Percentiles rank a stretch among this genome's conserved stretches.
These are phyloP conservation scores for Leptatherina wallacei DNA, from an alignment of 2,797 vertebrate species.

Conservation along the genomic window DNA sequence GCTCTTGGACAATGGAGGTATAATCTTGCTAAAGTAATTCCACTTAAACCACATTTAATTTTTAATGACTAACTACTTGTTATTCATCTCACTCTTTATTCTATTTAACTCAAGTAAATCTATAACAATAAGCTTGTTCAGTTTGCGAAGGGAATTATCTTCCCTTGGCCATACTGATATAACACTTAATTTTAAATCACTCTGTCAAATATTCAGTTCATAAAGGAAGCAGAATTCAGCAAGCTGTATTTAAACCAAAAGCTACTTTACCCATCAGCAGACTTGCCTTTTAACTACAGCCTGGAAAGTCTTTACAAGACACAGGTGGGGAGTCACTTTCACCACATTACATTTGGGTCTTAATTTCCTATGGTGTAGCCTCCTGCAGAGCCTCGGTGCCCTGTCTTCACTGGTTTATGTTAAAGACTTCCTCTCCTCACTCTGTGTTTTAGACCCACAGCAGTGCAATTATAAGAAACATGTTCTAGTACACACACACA, in stretches of 20 bases:
- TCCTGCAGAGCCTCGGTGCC: slow-evolving; percentile 37
- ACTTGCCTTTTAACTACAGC: slow-evolving; percentile 51
- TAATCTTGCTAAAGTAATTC: slow-evolving; percentile 47
- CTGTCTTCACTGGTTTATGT: slow-evolving; percentile 47
- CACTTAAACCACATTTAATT: slow-evolving; percentile 29
- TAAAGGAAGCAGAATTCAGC: background rate
- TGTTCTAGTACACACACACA: slow-evolving; percentile 1
- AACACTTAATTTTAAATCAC: background rate
- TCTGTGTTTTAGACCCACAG: slow-evolving; percentile 31
- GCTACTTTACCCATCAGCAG: slow-evolving; percentile 14
- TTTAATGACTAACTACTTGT: background rate
- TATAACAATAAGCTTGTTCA: background rate
- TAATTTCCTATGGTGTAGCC: slow-evolving; percentile 51
- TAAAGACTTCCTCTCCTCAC: slow-evolving; percentile 64
- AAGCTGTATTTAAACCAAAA: slow-evolving; percentile 19
- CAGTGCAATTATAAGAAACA: slow-evolving; percentile 46
- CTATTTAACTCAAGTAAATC: slow-evolving; percentile 8
- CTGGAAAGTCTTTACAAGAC: slow-evolving; percentile 74
- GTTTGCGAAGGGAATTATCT: background rate
- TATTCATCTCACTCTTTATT: slow-evolving; percentile 7
- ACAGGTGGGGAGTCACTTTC: slow-evolving; percentile 71
- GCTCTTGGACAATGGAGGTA: slow-evolving; percentile 31
- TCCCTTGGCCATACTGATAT: background rate
- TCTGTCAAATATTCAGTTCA: slow-evolving; percentile 1
- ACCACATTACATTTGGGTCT: slow-evolving; percentile 54